phyloP scores from a whole-genome alignment of 2,797 vertebrate genomes.

The Hydrolagus colliei region DNA sequence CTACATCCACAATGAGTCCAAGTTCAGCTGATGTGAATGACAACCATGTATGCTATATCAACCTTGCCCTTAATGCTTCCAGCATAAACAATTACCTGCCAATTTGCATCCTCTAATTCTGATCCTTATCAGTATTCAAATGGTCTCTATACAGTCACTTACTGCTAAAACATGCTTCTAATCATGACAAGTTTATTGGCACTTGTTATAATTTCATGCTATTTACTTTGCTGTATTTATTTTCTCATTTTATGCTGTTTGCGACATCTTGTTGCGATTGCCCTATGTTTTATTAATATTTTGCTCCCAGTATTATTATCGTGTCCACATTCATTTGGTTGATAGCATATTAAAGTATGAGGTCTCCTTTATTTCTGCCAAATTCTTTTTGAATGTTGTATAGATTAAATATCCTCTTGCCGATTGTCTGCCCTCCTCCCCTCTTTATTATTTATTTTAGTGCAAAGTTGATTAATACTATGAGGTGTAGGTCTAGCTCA shows the following conservation, averaged over 20 bases:
- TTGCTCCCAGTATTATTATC: conserved; percentile 10
- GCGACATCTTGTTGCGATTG: conserved; percentile 2
- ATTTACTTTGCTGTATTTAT: conserved; percentile 6
- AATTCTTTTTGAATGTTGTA: no score
- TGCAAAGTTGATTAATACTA: no score
- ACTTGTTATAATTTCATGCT: conserved; percentile 19
- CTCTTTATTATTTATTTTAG: no score
- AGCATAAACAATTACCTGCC: neutral
- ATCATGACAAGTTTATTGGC: conserved; percentile 23
- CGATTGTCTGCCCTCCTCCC: no score
- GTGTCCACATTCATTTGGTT: neutral
- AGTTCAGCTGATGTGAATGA: neutral
- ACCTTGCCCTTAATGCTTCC: neutral
- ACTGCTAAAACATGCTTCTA: conserved; percentile 9
- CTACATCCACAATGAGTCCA: neutral
- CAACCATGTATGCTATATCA: neutral
- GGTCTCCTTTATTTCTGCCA: no score
- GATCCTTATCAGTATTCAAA: conserved; percentile 15
- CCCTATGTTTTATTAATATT: conserved; percentile 23
- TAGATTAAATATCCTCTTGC: no score
- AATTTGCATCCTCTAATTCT: neutral
- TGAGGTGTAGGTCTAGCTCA: no score
- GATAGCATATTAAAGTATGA: no score
- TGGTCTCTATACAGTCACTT: conserved; percentile 10
- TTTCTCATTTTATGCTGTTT: conserved; percentile 9